A percentile compares a stretch with the other conserved stretches of the same genome.
These are phyloP conservation scores for Coptotermes formosanus DNA, from an alignment of 1,140 invertebrate genomes.

Conservation along the genomic window DNA sequence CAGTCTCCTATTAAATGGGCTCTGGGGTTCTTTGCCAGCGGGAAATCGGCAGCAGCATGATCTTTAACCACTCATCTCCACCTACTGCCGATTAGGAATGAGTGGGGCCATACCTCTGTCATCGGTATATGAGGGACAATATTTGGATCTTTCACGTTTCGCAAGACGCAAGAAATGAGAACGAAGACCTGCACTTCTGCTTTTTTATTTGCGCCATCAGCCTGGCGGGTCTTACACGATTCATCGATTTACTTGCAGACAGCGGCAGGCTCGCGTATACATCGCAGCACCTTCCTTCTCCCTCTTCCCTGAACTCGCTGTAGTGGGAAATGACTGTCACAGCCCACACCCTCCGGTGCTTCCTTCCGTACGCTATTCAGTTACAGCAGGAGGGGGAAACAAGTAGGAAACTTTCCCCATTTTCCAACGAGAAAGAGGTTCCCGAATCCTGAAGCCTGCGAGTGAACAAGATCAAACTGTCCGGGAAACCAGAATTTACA, in stretches of 20 bases:
- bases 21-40: too few species aligned
- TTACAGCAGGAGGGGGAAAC: not conserved
- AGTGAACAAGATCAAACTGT: slow-evolving; percentile 32
- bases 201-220: not conserved
- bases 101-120: too few species aligned
- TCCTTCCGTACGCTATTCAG: not conserved
- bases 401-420: slow-evolving; percentile 27
- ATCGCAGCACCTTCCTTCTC: not conserved
- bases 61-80: too few species aligned
- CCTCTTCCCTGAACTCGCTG: not conserved
- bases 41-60: too few species aligned
- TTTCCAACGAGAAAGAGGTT: slow-evolving; percentile 21
- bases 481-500: slow-evolving; percentile 34
- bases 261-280: not conserved
- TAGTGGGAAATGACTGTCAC: slow-evolving; percentile 27
- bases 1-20: too few species aligned
- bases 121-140: too few species aligned
- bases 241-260: slow-evolving; percentile 18
- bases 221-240: not conserved
- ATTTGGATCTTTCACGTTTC: not conserved
- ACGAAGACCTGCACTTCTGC: not conserved
- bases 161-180: not conserved
- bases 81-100: too few species aligned
- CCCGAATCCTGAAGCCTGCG: not conserved
- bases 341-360: not conserved